A percentile compares a stretch with the other conserved stretches of the same genome.
Evolutionary conservation across 2,113 vertebrate genomes (phyloP).

Genomic region (Oncorhynchus clarkii): DNA sequence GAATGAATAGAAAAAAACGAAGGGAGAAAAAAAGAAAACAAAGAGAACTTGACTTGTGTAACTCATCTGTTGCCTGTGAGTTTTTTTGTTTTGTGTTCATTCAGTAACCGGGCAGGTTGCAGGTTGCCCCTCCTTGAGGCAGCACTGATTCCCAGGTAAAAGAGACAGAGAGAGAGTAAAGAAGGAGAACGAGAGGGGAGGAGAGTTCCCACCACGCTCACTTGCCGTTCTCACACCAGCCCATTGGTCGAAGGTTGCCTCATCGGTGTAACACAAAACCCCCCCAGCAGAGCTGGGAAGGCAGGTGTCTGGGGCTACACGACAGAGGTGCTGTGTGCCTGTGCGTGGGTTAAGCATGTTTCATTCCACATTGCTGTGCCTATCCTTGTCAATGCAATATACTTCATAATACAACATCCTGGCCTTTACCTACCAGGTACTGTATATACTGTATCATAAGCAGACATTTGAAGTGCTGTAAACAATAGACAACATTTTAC

Average conservation of each 20-base stretch:
- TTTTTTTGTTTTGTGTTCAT: slow-evolving; percentile 70
- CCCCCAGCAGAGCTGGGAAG: slow-evolving; percentile 26
- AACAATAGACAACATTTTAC: too few species aligned
- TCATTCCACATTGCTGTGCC: slow-evolving; percentile 56
- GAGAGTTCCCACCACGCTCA: slow-evolving; percentile 83
- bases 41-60: slow-evolving; percentile 73
- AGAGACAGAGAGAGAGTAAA: not conserved
- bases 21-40: slow-evolving; percentile 27
- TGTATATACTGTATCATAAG: too few species aligned
- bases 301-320: slow-evolving; percentile 51
- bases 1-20: slow-evolving; percentile 55
- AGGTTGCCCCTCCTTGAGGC: slow-evolving; percentile 67
- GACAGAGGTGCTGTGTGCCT: slow-evolving; percentile 28
- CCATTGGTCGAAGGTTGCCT: slow-evolving; percentile 70
- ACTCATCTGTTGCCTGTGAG: slow-evolving; percentile 67
- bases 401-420: too few species aligned
- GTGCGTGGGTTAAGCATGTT: slow-evolving; percentile 51
- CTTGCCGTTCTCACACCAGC: slow-evolving; percentile 75
- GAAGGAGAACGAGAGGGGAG: slow-evolving; percentile 68
- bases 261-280: slow-evolving; percentile 60
- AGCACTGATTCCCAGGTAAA: slow-evolving; percentile 68
- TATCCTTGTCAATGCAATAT: not conserved
- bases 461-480: too few species aligned
- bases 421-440: too few species aligned
- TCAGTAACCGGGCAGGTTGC: slow-evolving; percentile 57